phyloP scores from a whole-genome alignment of 2,797 vertebrate genomes.

The Ctenosaura bakeri region DNA sequence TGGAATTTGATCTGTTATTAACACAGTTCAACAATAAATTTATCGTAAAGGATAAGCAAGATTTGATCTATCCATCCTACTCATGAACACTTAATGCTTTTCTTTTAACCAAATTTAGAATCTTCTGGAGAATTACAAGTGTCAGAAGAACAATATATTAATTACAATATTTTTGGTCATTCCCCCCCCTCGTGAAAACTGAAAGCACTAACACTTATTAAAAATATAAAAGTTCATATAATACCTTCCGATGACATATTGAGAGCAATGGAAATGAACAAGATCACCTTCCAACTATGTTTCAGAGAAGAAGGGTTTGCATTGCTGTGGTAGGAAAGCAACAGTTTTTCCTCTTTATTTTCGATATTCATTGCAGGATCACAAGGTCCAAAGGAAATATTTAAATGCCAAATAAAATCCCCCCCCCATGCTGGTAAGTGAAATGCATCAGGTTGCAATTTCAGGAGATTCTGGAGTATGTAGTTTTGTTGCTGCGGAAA shows the following conservation, averaged over 20 bases:
- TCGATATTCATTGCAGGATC: neutral
- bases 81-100: neutral
- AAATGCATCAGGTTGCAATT: slow-evolving; percentile 74
- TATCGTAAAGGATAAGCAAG: slow-evolving; percentile 16
- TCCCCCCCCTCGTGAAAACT: neutral
- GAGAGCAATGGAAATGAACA: neutral
- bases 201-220: slow-evolving; percentile 10
- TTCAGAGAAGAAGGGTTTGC: neutral
- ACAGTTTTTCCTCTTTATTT: neutral
- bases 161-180: neutral
- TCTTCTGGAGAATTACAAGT: neutral
- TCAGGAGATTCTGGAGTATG: slow-evolving; percentile 23
- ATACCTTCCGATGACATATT: neutral
- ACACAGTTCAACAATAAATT: slow-evolving; percentile 5
- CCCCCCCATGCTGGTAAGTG: neutral
- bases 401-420: neutral
- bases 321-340: neutral
- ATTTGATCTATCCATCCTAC: rapidly evolving
- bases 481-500: neutral
- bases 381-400: neutral
- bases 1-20: neutral
- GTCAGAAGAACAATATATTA: neutral
- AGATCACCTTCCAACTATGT: neutral
- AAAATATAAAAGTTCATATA: slow-evolving; percentile 9
- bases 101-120: neutral